Conservation (phyloP, 2,113 vertebrate species). For the Opisthocomus hoazin region DNA sequence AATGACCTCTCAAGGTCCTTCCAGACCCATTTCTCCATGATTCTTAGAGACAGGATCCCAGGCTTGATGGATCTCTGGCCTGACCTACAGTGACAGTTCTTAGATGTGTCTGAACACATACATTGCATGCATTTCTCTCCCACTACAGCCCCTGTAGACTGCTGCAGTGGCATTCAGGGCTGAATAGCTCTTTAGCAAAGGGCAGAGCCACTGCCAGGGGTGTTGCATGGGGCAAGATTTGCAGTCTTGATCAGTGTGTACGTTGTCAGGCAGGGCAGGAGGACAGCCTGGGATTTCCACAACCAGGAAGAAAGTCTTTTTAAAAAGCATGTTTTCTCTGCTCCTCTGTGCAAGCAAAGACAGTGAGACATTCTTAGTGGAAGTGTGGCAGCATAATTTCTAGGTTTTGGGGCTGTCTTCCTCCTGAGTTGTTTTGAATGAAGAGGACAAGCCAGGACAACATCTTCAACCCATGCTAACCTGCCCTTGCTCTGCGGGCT, state of each 20-base stretch:
- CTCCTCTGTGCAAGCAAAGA: not conserved
- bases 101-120: constrained; percentile 27
- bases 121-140: not conserved
- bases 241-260: not conserved
- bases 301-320: not conserved
- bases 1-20: constrained; percentile 57
- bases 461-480: not conserved
- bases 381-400: not conserved
- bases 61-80: constrained; percentile 41
- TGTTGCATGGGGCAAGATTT: not conserved
- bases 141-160: not conserved
- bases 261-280: not conserved
- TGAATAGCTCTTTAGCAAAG: constrained; percentile 30
- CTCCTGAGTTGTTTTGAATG: not conserved
- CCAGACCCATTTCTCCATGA: not conserved
- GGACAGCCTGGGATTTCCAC: not conserved
- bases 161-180: not conserved
- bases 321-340: not conserved
- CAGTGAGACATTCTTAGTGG: not conserved
- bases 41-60: constrained; percentile 38
- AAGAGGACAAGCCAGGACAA: not conserved
- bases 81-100: constrained; percentile 35
- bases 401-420: not conserved
- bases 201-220: not conserved
- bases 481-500: not conserved